Conservation (phyloP, 2,888 invertebrate species). For the Ormyrus pomaceus region DNA sequence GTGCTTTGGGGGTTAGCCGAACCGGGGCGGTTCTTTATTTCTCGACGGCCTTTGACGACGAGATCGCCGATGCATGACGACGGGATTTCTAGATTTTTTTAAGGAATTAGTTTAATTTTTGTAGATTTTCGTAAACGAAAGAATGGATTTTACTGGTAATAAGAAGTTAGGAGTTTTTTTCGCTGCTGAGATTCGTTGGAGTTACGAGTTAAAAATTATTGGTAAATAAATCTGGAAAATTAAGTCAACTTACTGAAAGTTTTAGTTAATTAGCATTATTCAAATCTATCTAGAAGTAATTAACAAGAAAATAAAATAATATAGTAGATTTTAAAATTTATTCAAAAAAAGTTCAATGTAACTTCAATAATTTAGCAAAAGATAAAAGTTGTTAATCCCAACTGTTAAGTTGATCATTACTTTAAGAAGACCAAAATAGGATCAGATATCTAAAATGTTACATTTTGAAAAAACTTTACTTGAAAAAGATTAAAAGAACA, state of each 20-base stretch:
- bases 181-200: no score
- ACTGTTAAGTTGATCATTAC: background rate
- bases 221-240: background rate
- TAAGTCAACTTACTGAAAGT: background rate
- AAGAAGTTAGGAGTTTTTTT: no score
- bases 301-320: background rate
- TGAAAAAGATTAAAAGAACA: background rate
- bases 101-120: background rate
- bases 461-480: slow-evolving; percentile 6
- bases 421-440: slow-evolving; percentile 9
- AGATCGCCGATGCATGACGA: background rate
- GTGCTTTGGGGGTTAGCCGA: no score
- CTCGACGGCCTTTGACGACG: no score
- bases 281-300: background rate
- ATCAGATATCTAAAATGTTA: slow-evolving; percentile 17
- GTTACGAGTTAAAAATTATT: background rate
- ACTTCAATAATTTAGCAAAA: background rate
- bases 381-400: slow-evolving; percentile 11
- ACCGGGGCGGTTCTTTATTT: no score
- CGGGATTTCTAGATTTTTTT: background rate
- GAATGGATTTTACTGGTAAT: no score
- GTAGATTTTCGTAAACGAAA: background rate
- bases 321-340: background rate
- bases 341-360: background rate
- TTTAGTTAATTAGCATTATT: background rate